Evolutionary conservation across 2,113 vertebrate species (phyloP).

Genomic region (Hippocampus guttulatus): DNA sequence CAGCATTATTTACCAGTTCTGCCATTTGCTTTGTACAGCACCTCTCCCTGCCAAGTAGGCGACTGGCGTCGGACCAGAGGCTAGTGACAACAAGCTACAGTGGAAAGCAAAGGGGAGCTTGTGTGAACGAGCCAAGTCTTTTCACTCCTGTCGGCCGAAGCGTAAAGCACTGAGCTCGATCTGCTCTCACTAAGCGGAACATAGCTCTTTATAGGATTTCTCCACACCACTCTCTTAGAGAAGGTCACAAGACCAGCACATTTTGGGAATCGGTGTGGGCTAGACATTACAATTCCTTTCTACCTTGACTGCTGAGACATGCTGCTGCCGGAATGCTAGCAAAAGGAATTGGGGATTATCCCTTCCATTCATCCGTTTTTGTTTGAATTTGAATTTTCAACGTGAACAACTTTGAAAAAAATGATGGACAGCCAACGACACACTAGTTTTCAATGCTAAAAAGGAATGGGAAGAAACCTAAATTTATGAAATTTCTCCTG

Average conservation of each 20-base stretch:
- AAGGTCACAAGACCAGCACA: conserved; percentile 34
- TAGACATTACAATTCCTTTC: conserved; percentile 5
- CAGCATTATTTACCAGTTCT: conserved; percentile 73
- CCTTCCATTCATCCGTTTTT: background rate
- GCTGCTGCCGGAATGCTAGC: background rate
- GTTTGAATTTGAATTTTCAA: no score
- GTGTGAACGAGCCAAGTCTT: conserved; percentile 70
- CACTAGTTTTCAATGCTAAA: no score
- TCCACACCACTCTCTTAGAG: conserved; percentile 18
- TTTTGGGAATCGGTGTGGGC: conserved; percentile 25
- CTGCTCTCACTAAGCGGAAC: conserved; percentile 49
- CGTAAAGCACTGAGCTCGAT: conserved; percentile 59
- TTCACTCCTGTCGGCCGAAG: conserved; percentile 60
- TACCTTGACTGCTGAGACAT: background rate
- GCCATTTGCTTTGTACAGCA: conserved; percentile 75
- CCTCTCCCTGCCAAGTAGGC: conserved; percentile 76
- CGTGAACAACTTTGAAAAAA: no score
- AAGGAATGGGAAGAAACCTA: no score
- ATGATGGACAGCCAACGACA: no score
- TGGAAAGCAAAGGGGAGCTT: conserved; percentile 67
- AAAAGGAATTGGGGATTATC: background rate
- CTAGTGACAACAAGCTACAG: conserved; percentile 76
- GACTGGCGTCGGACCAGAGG: conserved; percentile 74
- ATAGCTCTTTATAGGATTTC: conserved; percentile 43
- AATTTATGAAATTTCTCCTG: no score